Conservation (phyloP, 2,888 invertebrate genomes). For the Busseola fusca region DNA sequence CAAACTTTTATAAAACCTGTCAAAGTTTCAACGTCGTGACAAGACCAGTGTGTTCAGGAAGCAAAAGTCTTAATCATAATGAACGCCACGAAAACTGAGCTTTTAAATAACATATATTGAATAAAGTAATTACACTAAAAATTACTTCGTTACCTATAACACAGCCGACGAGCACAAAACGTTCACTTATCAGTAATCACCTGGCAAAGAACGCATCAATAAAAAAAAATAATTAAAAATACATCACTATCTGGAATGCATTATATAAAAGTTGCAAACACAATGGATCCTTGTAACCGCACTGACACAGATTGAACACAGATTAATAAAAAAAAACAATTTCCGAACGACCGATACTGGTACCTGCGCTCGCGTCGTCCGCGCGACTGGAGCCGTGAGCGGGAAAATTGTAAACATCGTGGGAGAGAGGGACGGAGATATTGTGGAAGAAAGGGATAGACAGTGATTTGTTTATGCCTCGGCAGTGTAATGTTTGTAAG, state of each 20-base stretch:
- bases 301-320: constrained; percentile 53
- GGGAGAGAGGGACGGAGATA: constrained; percentile 68
- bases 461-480: constrained; percentile 69
- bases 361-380: constrained; percentile 71
- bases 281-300: constrained; percentile 63
- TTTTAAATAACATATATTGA: neutral
- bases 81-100: constrained; percentile 42
- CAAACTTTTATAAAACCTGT: constrained; percentile 1
- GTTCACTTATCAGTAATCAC: constrained; percentile 37
- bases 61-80: neutral
- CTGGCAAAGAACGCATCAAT: constrained; percentile 67
- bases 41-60: neutral
- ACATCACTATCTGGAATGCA: constrained; percentile 65
- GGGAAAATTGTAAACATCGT: constrained; percentile 81
- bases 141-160: constrained; percentile 37
- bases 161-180: constrained; percentile 1
- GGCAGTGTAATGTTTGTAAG: constrained; percentile 65
- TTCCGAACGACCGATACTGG: constrained; percentile 67
- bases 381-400: constrained; percentile 69
- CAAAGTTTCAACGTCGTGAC: constrained; percentile 6
- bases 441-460: constrained; percentile 67
- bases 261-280: constrained; percentile 41
- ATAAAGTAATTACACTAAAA: neutral
- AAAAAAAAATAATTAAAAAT: constrained; percentile 59
- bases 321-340: constrained; percentile 56